These are phyloP conservation scores for Anthopleura xanthogrammica DNA, from an alignment of 92 coral and sea anemone genomes.

Conservation along the genomic window DNA sequence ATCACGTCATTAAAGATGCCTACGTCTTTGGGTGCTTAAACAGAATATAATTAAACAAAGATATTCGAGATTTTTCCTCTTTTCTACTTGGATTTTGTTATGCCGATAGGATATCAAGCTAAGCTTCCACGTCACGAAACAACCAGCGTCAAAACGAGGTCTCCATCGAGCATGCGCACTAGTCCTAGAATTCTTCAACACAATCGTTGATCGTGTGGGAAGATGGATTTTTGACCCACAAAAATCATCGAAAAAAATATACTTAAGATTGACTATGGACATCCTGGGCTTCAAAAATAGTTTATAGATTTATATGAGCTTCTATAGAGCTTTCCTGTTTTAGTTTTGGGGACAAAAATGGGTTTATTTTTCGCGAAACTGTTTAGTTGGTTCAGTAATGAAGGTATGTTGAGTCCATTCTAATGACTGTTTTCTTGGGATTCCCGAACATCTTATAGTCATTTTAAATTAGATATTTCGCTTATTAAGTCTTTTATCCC, in stretches of 20 bases:
- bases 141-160: slow-evolving; percentile 31
- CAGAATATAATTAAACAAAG: too few relatives aligned
- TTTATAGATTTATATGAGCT: slow-evolving; percentile 2
- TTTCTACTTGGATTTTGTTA: background rate
- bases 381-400: slow-evolving; percentile 90
- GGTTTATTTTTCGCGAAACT: slow-evolving; percentile 90
- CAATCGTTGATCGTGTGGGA: slow-evolving; percentile 7
- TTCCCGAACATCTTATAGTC: background rate
- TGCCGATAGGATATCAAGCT: background rate
- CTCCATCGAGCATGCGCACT: slow-evolving; percentile 38
- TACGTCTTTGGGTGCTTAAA: too few relatives aligned
- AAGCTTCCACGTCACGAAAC: slow-evolving; percentile 36
- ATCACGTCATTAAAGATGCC: too few relatives aligned
- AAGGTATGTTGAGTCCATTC: slow-evolving; percentile 61
- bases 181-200: slow-evolving; percentile 25
- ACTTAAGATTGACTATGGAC: slow-evolving; percentile 6
- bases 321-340: background rate
- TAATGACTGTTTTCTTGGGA: background rate
- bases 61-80: background rate
- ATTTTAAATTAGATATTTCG: background rate
- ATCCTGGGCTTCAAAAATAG: background rate
- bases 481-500: background rate
- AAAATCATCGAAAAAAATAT: background rate
- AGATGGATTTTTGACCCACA: background rate
- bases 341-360: slow-evolving; percentile 72